Base-by-base conservation (phyloP, 2,797 vertebrate genomes). In the Oophaga sylvatica region DNA sequence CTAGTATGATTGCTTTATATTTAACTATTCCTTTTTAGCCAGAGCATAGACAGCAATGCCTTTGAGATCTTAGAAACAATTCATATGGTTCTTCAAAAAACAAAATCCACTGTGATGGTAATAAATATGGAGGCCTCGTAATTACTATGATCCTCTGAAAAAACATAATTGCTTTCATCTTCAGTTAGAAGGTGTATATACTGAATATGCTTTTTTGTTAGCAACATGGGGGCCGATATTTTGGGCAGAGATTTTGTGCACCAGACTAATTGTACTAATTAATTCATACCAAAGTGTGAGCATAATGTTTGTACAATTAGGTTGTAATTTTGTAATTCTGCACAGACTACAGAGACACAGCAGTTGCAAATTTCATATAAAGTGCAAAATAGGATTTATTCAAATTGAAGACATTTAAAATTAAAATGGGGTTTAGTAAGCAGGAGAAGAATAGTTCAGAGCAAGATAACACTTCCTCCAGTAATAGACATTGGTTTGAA, bases 241-340 rank as follows among this genome's bases (percentile, higher is more conserved):
- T 90, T 89, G 87, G 90, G 90, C 82, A 91, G 78, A 91, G 80
- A 76, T 92, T 91, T 90, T 85, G 88, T 89, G 87, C 90, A 92
- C 77, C 90, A 90, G 88, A 82, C 88, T 92, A 79, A 91, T 92
- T 88, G 91, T 68, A 88, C 84, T 91, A 90, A 92, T 92, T 92
- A 91, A 85, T 87, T 88, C 81, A 76, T 77, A 89, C 77, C 85
- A 92, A 91, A 5, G 80, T 88, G 88, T 87, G 87, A 87, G 87
- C 85, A 91, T 93, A 91, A 83, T 90, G 86, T 90, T 89, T 91
- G 92, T 91, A 90, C 81, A 92, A 89, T 92, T 91, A 89, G 65
- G 82, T 53, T 87, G 85, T 90, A 91, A 89, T 92, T 92, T 90
- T 87, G 80, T 0, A 85, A 53, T 90, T 80, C 60, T 70, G 90